A percentile compares a stretch with the other conserved stretches of the same genome.
Evolutionary conservation across 2,888 invertebrate species (phyloP).

Genomic region (Rhagium mordax): DNA sequence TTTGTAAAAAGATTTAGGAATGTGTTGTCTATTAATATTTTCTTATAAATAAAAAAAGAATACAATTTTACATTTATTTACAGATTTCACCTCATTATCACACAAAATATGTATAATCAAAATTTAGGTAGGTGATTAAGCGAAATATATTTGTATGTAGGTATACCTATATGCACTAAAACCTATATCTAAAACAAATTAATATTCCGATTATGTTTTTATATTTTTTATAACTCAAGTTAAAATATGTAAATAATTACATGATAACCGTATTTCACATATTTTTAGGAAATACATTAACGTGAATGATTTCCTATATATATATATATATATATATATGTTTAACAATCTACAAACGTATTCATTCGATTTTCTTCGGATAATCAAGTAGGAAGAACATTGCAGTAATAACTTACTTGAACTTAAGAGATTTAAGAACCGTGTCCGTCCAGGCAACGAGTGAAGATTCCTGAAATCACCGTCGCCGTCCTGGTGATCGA

Average conservation of each 20-base stretch:
- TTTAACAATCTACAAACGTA: neutral
- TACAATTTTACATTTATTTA: neutral
- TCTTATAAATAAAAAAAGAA: neutral
- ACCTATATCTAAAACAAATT: too few relatives aligned
- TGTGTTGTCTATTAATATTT: neutral
- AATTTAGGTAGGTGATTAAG: too few relatives aligned
- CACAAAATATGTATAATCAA: too few relatives aligned
- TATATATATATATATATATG: too few relatives aligned
- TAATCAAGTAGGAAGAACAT: neutral
- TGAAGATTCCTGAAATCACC: constrained; percentile 30
- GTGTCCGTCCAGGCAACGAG: constrained; percentile 41
- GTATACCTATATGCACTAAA: too few relatives aligned
- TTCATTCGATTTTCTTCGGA: neutral
- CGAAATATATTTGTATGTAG: too few relatives aligned
- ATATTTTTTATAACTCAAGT: too few relatives aligned
- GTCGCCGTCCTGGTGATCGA: constrained; percentile 51
- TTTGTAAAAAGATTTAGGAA: too few relatives aligned
- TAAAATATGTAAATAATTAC: neutral
- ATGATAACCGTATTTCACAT: neutral
- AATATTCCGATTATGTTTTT: too few relatives aligned
- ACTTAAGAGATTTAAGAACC: constrained; percentile 31
- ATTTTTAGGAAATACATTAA: neutral
- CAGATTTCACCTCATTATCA: neutral
- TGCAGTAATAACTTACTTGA: constrained; percentile 46
- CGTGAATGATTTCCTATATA: neutral